Base-by-base conservation (phyloP, 2,797 vertebrate species). In the Acanthornis magna region DNA sequence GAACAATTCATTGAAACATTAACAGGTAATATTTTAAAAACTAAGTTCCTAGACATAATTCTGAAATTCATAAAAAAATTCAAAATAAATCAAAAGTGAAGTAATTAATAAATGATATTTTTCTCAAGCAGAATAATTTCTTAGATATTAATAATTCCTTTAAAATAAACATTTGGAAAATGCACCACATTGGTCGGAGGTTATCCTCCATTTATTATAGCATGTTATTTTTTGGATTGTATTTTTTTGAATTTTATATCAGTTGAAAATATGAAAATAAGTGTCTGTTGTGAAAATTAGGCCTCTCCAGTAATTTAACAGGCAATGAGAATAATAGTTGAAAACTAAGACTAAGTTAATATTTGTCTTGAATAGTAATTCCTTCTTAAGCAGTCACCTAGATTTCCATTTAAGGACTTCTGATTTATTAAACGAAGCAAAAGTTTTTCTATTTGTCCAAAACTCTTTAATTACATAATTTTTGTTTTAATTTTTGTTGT, bases 171-270 rank as follows among this genome's bases (percentile, higher is more conserved):
- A n/a, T 36, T 78, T 74, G 50, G 3, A 48, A 79, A 82, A 68
- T 54, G 1, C 7, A 30, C 43, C 6, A 32, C 36, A 29, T 13
- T 42, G 10, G 9, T 68, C 16, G 47, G 12, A 76, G 23, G 6
- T 45, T 65, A 34, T 38, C 11, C 2, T 83, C 6, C 6, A 16
- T 58, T 75, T 51, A 23, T 27, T 43, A 27, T 5, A 45, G 2
- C 3, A 53, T 18, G 7, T 4, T 16, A 27, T 45, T 75, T 47
- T 71, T 6, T 15, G 0, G 1, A 18, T 72, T 54, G 2, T 12
- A 8, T 7, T 11, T 61, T 30, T 48, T 34, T 7, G 4, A 5
- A 20, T 23, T 50, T 34, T 43, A 16, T 13, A 51, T 55, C 9
- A 42, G 26, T 63, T 9, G 5, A 80, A 43, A 76, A 53, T 51